Percentiles rank a stretch among this genome's conserved stretches.
Conservation (phyloP, 2,797 vertebrate species). For the Poeciliopsis gracilis region DNA sequence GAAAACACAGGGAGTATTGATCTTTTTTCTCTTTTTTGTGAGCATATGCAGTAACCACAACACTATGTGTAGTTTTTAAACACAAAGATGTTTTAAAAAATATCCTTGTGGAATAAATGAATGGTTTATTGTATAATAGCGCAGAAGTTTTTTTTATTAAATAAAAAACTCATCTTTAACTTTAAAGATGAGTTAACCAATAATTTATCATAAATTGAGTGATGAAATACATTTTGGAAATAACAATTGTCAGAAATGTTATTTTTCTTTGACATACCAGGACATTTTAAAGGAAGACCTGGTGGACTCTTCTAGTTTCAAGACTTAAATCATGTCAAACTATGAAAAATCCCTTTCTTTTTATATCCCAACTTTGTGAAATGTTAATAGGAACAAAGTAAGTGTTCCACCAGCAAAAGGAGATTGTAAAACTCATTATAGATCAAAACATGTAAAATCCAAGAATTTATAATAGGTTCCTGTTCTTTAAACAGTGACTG, state of each 20-base stretch:
- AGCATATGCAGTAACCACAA: neutral
- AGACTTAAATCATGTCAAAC: neutral
- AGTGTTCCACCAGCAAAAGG: neutral
- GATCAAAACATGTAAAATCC: neutral
- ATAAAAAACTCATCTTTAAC: no score
- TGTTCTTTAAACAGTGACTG: neutral
- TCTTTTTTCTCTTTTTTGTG: constrained; percentile 23
- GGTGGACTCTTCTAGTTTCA: neutral
- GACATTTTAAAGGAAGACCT: neutral
- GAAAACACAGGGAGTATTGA: constrained; percentile 13
- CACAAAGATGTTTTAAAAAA: no score
- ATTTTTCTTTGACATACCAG: neutral
- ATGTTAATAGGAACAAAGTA: neutral
- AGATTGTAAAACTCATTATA: neutral
- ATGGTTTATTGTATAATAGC: no score
- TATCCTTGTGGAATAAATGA: no score
- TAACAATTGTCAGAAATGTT: neutral
- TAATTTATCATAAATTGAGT: neutral
- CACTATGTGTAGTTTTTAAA: no score
- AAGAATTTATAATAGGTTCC: neutral
- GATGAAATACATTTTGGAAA: neutral
- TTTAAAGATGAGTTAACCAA: neutral
- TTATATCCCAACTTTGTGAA: neutral
- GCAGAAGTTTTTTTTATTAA: no score
- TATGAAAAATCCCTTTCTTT: neutral